These are phyloP conservation scores for Cottus gobio DNA, from an alignment of 2,113 vertebrate species.

Conservation along the genomic window DNA sequence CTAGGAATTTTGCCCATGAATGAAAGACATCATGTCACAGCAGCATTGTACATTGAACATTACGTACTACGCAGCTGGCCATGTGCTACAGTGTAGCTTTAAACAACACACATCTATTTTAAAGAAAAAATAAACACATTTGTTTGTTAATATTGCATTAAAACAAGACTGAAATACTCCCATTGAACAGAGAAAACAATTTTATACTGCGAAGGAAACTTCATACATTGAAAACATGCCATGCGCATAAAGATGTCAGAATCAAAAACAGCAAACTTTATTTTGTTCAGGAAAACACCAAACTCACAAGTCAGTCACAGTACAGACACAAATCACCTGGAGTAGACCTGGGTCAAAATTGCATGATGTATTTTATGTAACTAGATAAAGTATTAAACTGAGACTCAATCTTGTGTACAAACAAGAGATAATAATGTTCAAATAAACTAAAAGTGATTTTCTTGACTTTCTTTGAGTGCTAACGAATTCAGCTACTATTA, in stretches of 20 bases:
- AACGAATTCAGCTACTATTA: slow-evolving; percentile 6
- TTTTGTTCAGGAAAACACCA: slow-evolving; percentile 14
- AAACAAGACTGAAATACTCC: slow-evolving; percentile 60
- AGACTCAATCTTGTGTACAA: background rate
- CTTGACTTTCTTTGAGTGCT: background rate
- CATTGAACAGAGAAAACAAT: slow-evolving; percentile 58
- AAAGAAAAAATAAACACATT: slow-evolving; percentile 46
- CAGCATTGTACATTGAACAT: slow-evolving; percentile 52
- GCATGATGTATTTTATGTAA: background rate
- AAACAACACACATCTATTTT: slow-evolving; percentile 55
- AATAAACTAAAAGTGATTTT: background rate
- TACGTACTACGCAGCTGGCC: slow-evolving; percentile 50
- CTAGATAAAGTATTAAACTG: background rate
- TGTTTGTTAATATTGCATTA: slow-evolving; percentile 69
- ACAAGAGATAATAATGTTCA: slow-evolving; percentile 1
- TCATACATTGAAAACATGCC: slow-evolving; percentile 78
- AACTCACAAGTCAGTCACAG: slow-evolving; percentile 12
- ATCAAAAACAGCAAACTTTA: slow-evolving; percentile 34
- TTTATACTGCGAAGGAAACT: slow-evolving; percentile 62
- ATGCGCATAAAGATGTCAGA: slow-evolving; percentile 72
- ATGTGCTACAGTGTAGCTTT: slow-evolving; percentile 53
- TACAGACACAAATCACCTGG: slow-evolving; percentile 18
- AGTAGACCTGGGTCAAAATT: background rate
- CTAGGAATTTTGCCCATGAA: slow-evolving; percentile 54
- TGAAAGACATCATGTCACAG: slow-evolving; percentile 30